Evolutionary conservation across 2,888 invertebrate genomes (phyloP).

Genomic region (Campoletis raptor): DNA sequence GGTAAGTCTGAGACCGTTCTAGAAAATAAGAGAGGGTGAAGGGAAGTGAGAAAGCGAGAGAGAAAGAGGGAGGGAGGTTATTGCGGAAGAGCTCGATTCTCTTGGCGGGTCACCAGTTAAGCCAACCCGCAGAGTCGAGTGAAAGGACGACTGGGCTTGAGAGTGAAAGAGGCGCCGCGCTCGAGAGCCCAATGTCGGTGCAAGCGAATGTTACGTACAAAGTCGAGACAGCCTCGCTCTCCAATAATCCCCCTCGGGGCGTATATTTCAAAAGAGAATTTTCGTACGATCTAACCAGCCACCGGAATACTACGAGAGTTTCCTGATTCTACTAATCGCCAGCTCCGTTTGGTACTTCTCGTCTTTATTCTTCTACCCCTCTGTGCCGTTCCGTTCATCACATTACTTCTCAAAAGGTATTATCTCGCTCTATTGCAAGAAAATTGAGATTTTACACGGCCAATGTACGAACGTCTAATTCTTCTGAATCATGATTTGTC

Average conservation of each 20-base stretch:
- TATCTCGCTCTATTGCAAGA: slow-evolving; percentile 14
- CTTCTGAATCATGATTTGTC: not conserved
- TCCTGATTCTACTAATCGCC: slow-evolving; percentile 59
- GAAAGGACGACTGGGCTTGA: slow-evolving; percentile 58
- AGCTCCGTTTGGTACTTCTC: slow-evolving; percentile 42
- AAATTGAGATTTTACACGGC: slow-evolving; percentile 18
- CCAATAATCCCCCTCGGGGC: slow-evolving; percentile 60
- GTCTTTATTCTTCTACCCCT: not conserved
- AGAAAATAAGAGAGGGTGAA: slow-evolving; percentile 42
- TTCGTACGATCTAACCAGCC: slow-evolving; percentile 53
- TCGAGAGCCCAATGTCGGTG: slow-evolving; percentile 24
- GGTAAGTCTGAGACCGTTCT: slow-evolving; percentile 68
- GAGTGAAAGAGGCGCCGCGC: slow-evolving; percentile 41
- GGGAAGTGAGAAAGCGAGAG: slow-evolving; percentile 17
- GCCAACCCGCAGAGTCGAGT: slow-evolving; percentile 67
- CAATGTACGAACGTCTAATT: not conserved
- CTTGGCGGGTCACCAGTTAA: slow-evolving; percentile 69
- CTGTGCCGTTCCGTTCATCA: slow-evolving; percentile 35
- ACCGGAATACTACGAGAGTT: slow-evolving; percentile 32
- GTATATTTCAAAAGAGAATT: slow-evolving; percentile 68
- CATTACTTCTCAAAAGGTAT: slow-evolving; percentile 20
- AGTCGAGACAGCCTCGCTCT: slow-evolving; percentile 50
- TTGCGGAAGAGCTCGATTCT: slow-evolving; percentile 65
- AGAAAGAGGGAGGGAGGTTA: slow-evolving; percentile 51
- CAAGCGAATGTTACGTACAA: slow-evolving; percentile 39